Evolutionary conservation across 2,797 vertebrate species (phyloP), one percentile per base, ranked within the genome.

Genomic region (Nannoperca australis): DNA sequence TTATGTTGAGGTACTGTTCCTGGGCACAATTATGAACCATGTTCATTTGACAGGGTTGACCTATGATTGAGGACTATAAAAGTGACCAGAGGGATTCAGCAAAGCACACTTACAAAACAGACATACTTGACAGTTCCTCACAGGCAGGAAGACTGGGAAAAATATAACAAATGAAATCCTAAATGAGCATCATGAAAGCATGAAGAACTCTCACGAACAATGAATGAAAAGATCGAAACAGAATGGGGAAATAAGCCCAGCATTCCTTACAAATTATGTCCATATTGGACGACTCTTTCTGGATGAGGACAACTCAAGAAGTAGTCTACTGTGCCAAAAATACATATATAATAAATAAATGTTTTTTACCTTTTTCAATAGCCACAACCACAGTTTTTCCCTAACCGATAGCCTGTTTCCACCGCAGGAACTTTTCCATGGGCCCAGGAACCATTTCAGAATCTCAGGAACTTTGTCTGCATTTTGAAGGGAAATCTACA

Each of bases 201-300:
- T 22, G 11, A 40, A 62, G 20, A 38, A 40, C 47, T 47, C 45
- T 40, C 36, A n/a, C 30, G 61, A 59, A 45, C 14, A 73, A 59
- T 64, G 44, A 70, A 66, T 4, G 18, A 74, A 80, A 64, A 67
- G 2, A 65, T 56, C 24, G 63, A 77, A 74, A 63, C 14, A 45
- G 38, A 38, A 36, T 0, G 3, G 14, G 4, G 34, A 64, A 50
- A 70, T 15, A 42, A 56, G 10, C 34, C 7, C 10, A 47, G 38
- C 11, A 34, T 34, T 7, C 17, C 15, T 45, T 45, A 5, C 15
- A 17, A 17, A 42, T 42, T 42, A 24, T 8, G 8, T 17, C 4
- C 5, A 27, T 32, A 34, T 10, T 64, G 7, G 40, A 70, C 11
- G 12, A 14, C 58, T 70, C 14, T 11, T 1, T 36, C 8, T 36